Base-by-base conservation (phyloP, 2,797 vertebrate species). In the Bradypodion ventrale region DNA sequence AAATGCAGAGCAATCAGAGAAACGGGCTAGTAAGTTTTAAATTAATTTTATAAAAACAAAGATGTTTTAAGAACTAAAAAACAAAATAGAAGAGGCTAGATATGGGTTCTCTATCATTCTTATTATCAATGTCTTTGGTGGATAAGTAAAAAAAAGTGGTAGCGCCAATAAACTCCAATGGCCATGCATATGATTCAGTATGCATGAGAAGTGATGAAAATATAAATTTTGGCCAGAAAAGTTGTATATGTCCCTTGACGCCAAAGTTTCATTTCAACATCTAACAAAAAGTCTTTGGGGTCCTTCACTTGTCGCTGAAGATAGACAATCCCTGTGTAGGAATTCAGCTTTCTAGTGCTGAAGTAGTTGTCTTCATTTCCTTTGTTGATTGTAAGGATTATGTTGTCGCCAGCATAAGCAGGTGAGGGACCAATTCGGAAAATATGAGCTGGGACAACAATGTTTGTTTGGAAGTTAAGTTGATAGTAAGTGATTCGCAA, bases 221-320 rank as follows among this genome's bases (percentile, higher is more conserved):
- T 97, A 66, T 98, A 97, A 94, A 99, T 98, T 91, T 95, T 97
- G 94, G 90, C 95, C 86, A 97, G 94, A 84, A 97, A 97, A 77
- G 96, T 96, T 52, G 96, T 97, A 87, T 96, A 95, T 0, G 95
- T 94, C 85, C 98, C 98, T 94, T 98, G 98, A 46, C 98, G 97
- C 96, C 98, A 98, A 2, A 99, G 97, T 92, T 98, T 99, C 98
- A 99, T 99, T 93, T 99, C 98, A 46, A 99, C 98, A 0, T 97
- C 97, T 82, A 99, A 89, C 62, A 97, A 92, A 90, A 99, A 99
- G 94, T 99, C 99, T 87, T 95, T 96, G 0, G 97, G 96, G 79
- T 96, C 95, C 6, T 91, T 96, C 56, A 98, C 96, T 56, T 98
- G 95, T 16, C 97, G 96, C 90, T 98, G 97, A 74, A 99, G 93